Percentiles rank a stretch among this genome's conserved stretches.
Conservation (phyloP, 2,113 vertebrate genomes). For the Otolemur garnettii region DNA sequence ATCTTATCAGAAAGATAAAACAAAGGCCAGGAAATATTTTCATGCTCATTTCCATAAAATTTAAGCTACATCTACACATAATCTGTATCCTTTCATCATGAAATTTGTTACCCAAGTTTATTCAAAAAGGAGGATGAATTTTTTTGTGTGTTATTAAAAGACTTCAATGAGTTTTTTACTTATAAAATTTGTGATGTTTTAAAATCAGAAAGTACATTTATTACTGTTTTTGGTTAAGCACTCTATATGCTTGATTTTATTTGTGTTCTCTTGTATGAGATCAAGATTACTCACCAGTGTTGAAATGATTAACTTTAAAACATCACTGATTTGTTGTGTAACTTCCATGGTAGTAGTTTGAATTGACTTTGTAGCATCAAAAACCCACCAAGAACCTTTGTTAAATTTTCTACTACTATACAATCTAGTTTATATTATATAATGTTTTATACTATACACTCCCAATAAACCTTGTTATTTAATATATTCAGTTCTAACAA, state of each 20-base stretch:
- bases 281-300: neutral
- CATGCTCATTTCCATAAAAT: neutral
- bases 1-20: neutral
- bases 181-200: neutral
- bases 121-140: neutral
- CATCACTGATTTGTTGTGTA: neutral
- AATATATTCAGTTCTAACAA: neutral
- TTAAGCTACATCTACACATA: neutral
- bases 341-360: neutral
- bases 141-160: neutral
- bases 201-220: neutral
- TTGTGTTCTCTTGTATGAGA: neutral
- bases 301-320: neutral
- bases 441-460: neutral
- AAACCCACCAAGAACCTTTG: neutral
- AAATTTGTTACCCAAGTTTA: constrained; percentile 23
- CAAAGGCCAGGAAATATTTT: neutral
- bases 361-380: neutral
- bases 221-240: neutral
- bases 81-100: neutral
- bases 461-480: neutral
- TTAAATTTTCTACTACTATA: neutral
- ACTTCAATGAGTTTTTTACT: neutral
- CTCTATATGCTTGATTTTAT: neutral
- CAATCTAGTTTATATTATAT: neutral